Evolutionary conservation across 2,888 invertebrate genomes (phyloP), one percentile per base, ranked within the genome.

Genomic region (Dichetophora obliterata): DNA sequence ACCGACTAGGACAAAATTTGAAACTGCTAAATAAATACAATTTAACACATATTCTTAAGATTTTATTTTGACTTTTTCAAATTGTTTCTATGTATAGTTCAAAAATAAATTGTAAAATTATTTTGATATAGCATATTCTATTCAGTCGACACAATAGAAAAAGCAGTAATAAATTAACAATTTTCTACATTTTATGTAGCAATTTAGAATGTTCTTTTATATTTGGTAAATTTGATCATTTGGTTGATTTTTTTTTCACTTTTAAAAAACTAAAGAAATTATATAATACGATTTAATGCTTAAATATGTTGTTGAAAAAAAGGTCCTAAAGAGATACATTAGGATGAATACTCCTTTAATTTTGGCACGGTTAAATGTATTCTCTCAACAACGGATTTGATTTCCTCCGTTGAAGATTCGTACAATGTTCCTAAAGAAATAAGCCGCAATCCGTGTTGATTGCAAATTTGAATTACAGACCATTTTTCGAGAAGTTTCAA

Each of bases 401-500:
- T 82, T 61, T 85, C 87, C 54, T 87, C 85, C 24, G 85, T 83
- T n/a, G 86, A 85, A 75, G 86, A 86, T 80, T 91, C 90, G 80
- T 90, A 91, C 3, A 88, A 83, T 9, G 87, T 86, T 50, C 88
- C 87, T 22, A 92, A 85, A 65, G 90, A 90, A 79, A 91, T 85
- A 59, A 91, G 82, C 76, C 90, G 90, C 78, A 90, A 83, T 63
- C 89, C 89, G 69, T 85, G 84, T 73, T 86, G 85, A 80, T 85
- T 88, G 80, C 91, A 86, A 83, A 92, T 86, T 48, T 96, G 94
- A 48, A 97, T 85, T 14, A 96, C 92, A 81, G 93, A 93, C 94
- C 95, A 95, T 83, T 94, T 94, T 81, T 95, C 93, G 54, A 95
- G 93, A 0, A 97, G 89, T 81, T 95, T 94, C 37, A 96, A 88